Percentiles rank a stretch among this genome's conserved stretches.
Evolutionary conservation across 2,888 invertebrate species (phyloP).

Genomic region (Eupithecia subfuscata): DNA sequence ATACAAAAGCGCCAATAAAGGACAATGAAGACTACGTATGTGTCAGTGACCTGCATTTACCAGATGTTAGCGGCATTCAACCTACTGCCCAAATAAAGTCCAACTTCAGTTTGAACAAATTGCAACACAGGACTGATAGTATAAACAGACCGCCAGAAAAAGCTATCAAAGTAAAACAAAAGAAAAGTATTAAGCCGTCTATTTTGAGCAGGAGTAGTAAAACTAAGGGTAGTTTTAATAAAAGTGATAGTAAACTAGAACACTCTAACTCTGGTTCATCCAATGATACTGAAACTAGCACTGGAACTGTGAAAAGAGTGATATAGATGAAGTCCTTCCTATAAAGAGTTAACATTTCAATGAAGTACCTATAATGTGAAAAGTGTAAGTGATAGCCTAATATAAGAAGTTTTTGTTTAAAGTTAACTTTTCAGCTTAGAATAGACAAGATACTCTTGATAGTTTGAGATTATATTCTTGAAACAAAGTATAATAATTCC

Average conservation of each 20-base stretch:
- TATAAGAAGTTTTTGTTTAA: neutral
- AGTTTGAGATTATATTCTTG: neutral
- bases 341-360: neutral
- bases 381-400: neutral
- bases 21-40: constrained; percentile 72
- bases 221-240: constrained; percentile 57
- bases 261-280: constrained; percentile 85
- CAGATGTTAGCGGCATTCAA: constrained; percentile 65
- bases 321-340: constrained; percentile 45
- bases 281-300: constrained; percentile 81
- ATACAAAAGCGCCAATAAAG: constrained; percentile 59
- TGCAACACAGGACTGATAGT: constrained; percentile 75
- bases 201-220: constrained; percentile 65
- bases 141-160: constrained; percentile 76
- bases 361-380: neutral
- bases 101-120: constrained; percentile 73
- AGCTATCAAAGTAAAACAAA: constrained; percentile 72
- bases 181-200: constrained; percentile 63
- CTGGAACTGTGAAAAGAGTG: constrained; percentile 77
- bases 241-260: constrained; percentile 67
- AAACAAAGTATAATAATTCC: constrained; percentile 8
- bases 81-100: constrained; percentile 78
- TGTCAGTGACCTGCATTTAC: constrained; percentile 70
- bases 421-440: neutral
- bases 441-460: neutral